Percentiles rank a stretch among this genome's conserved stretches.
Evolutionary conservation across 2,113 vertebrate species (phyloP).

Genomic region (Muscicapa adusta): DNA sequence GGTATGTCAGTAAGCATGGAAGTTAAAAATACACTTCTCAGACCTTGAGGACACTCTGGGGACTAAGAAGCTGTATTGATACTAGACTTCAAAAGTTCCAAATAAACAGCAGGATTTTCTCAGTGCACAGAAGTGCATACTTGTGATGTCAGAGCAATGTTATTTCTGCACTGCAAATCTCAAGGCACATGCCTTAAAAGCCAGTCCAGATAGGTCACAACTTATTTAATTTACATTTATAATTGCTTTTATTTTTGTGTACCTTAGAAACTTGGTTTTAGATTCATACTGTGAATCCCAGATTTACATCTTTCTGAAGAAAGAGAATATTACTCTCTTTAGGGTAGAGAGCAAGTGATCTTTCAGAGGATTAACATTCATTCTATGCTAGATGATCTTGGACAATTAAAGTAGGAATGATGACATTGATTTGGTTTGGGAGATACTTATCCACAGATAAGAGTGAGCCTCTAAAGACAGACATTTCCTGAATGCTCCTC

Average conservation of each 20-base stretch:
- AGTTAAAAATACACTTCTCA: slow-evolving; percentile 61
- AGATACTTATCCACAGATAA: background rate
- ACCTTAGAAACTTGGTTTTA: background rate
- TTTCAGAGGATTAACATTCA: background rate
- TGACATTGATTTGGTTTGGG: background rate
- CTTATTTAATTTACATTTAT: background rate
- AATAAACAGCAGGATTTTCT: slow-evolving; percentile 56
- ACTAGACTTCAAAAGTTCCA: slow-evolving; percentile 57
- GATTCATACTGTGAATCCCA: background rate
- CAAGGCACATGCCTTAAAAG: background rate
- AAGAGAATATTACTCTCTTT: background rate
- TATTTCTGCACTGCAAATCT: slow-evolving; percentile 30
- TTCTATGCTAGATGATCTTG: background rate
- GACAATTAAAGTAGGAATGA: background rate
- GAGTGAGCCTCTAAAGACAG: background rate
- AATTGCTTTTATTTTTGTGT: background rate
- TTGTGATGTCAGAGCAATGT: slow-evolving; percentile 32
- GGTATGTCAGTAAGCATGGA: slow-evolving; percentile 36
- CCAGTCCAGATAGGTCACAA: background rate
- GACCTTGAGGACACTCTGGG: slow-evolving; percentile 38
- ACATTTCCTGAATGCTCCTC: background rate
- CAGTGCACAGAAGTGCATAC: slow-evolving; percentile 15
- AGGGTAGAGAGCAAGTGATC: background rate
- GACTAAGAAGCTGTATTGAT: slow-evolving; percentile 56
- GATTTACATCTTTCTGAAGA: background rate